Base-by-base conservation (phyloP, 2,888 invertebrate genomes). In the Nemotelus nigrinus region DNA sequence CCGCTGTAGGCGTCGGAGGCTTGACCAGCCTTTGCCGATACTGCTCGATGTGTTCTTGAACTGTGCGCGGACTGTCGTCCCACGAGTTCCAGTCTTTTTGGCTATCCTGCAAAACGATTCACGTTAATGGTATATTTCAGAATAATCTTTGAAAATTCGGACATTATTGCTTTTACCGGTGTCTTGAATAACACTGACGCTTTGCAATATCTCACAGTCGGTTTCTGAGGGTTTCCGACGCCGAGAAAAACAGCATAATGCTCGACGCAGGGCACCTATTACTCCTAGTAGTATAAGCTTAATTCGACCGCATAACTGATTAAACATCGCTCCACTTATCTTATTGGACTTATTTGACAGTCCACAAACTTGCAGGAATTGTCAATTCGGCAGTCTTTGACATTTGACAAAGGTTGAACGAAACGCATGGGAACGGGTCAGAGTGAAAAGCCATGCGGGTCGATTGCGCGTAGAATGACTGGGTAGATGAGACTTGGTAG, bases 21-120 rank as follows among this genome's bases (percentile, higher is more conserved):
- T 88, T 88, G 0, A 87, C 86, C 74, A 89, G 86, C 78, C 90
- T 89, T 80, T 90, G 90, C 55, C 90, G 83, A 82, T 92, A 92
- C 78, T 89, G 88, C 77, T 92, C 91, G 71, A 92, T 92, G 82
- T 92, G 91, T 81, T 91, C 90, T 82, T 91, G 90, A 45, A 92
- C 87, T 2, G 89, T 88, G 1, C 87, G 86, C 5, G 88, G 88
- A 81, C 88, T 88, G 79, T 91, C 90, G 79, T 90, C 90, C 92
- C 92, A 92, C 25, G 89, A 89, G 80, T 89, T 89, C 92, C 92
- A 92, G 81, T 89, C 88, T 3, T 85, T 84, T 3, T 87, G 86
- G 2, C 77, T 78, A 43, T 41, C 50, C 82, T 82, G 39, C 43
- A 79, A 76, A 84, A 79, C 77, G 81, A 77, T 71, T 7, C 7